A percentile compares a stretch with the other conserved stretches of the same genome.
These are phyloP conservation scores for Nomada flava DNA, from an alignment of 2,888 invertebrate species.

Conservation along the genomic window DNA sequence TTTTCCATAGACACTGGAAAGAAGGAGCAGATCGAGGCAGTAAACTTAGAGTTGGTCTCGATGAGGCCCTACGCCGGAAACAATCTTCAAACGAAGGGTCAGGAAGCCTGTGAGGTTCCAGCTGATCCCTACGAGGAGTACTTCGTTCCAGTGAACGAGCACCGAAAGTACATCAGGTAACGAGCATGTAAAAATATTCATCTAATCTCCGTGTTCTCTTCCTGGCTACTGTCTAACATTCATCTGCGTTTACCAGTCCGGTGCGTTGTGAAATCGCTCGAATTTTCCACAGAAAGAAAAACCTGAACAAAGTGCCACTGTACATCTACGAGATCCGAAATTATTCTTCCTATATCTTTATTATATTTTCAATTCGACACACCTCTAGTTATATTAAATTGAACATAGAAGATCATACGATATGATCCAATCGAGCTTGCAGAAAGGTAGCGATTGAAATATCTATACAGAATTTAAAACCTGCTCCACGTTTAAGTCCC, in stretches of 20 bases:
- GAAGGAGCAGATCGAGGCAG: conserved; percentile 87
- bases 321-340: neutral
- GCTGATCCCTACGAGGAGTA: conserved; percentile 92
- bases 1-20: conserved; percentile 75
- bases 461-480: neutral
- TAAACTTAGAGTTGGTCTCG: conserved; percentile 92
- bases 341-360: neutral
- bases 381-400: too few species aligned
- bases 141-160: conserved; percentile 94
- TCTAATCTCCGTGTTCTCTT: conserved; percentile 41
- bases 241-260: conserved; percentile 36
- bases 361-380: too few species aligned
- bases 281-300: neutral
- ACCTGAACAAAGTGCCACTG: neutral
- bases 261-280: conserved; percentile 16
- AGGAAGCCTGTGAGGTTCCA: conserved; percentile 84
- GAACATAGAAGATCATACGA: neutral
- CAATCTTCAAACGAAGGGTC: conserved; percentile 83
- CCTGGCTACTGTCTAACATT: conserved; percentile 45
- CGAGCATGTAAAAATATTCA: conserved; percentile 29
- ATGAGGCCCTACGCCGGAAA: conserved; percentile 87
- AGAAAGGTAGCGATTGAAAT: neutral
- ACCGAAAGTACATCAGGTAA: conserved; percentile 93
- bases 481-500: neutral
- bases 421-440: neutral